Evolutionary conservation across 2,113 vertebrate genomes (phyloP).

Genomic region (Hyperopisus bebe): DNA sequence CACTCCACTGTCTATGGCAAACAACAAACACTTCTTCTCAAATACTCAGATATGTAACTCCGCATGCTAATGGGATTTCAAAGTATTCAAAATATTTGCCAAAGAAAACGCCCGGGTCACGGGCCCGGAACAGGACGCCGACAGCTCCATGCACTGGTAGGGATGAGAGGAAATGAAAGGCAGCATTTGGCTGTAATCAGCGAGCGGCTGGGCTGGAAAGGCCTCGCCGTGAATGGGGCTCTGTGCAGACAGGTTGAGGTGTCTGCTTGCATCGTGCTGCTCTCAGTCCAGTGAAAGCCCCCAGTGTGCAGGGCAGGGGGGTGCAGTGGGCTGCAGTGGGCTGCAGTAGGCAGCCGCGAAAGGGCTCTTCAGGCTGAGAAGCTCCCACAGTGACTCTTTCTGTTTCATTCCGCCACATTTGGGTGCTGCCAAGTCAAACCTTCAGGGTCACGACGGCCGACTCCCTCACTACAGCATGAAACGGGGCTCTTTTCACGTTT

Average conservation of each 20-base stretch:
- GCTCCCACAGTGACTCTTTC: slow-evolving; percentile 21
- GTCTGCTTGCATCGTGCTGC: slow-evolving; percentile 1
- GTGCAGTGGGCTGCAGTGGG: too few species aligned
- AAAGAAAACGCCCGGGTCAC: slow-evolving; percentile 37
- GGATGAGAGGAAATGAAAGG: slow-evolving; percentile 44
- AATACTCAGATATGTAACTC: slow-evolving; percentile 17
- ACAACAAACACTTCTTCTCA: background rate
- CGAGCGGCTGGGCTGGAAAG: slow-evolving; percentile 23
- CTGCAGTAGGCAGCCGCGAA: background rate
- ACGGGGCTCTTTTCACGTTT: background rate
- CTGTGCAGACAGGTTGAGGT: slow-evolving; percentile 28
- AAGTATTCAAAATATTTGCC: slow-evolving; percentile 33
- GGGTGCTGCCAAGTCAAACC: slow-evolving; percentile 34
- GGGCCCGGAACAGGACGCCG: background rate
- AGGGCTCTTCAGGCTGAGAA: background rate
- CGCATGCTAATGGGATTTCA: slow-evolving; percentile 22
- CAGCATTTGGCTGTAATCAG: slow-evolving; percentile 39
- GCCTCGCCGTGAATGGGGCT: slow-evolving; percentile 45
- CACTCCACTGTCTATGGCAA: background rate
- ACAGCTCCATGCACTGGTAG: slow-evolving; percentile 22
- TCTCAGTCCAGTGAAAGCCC: slow-evolving; percentile 29
- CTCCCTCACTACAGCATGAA: background rate
- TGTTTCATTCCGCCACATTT: background rate
- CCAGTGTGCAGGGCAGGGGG: background rate
- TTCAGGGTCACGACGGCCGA: background rate